These are phyloP conservation scores for Stichodactyla helianthus DNA, from an alignment of 64 coral and sea anemone species.

Conservation along the genomic window DNA sequence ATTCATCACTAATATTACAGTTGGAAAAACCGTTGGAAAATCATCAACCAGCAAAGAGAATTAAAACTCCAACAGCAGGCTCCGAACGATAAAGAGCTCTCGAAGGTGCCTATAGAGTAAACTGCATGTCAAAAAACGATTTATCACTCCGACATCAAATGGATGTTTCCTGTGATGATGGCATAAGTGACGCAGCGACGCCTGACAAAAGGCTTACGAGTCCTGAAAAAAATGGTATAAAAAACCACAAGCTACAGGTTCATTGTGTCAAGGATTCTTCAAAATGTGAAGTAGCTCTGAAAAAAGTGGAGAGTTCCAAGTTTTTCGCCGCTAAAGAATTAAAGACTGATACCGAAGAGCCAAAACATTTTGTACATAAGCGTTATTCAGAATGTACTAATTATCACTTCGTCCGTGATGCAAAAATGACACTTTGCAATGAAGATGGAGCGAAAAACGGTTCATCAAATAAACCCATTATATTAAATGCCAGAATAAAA, in stretches of 20 bases:
- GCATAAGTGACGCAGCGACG: neutral
- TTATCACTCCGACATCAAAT: neutral
- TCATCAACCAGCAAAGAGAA: neutral
- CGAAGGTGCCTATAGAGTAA: neutral
- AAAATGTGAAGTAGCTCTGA: neutral
- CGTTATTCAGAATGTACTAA: neutral
- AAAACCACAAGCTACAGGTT: neutral
- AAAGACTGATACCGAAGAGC: neutral
- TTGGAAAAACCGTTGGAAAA: neutral
- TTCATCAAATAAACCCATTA: neutral
- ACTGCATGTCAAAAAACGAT: neutral
- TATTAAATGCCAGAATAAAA: neutral
- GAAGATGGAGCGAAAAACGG: neutral
- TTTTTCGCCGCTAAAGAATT: neutral
- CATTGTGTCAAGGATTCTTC: neutral
- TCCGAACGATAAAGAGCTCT: neutral
- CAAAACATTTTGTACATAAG: neutral
- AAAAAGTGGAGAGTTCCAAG: neutral
- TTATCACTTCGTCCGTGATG: neutral
- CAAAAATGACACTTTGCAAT: neutral
- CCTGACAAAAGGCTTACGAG: neutral
- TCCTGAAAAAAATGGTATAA: neutral
- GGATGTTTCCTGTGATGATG: neutral
- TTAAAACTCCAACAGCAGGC: neutral
- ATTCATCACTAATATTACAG: neutral